Conservation (phyloP, 2,797 vertebrate species). For the Psittacula echo region DNA sequence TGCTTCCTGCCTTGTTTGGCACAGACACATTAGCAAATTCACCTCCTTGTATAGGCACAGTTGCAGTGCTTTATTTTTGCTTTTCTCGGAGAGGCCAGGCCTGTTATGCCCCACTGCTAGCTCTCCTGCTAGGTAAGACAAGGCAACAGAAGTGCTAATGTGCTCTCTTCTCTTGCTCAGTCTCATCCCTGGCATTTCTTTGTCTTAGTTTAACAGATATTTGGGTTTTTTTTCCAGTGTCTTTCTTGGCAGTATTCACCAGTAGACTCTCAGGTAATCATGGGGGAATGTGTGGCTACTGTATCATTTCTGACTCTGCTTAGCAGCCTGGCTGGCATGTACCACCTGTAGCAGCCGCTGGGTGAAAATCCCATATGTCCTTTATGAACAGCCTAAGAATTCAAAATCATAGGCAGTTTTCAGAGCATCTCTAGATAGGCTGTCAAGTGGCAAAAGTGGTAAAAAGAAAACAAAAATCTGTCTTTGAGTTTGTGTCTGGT, state of each 20-base stretch:
- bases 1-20: background rate
- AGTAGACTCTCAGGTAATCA: background rate
- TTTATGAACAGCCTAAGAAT: background rate
- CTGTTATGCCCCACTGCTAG: background rate
- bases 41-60: background rate
- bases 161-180: background rate
- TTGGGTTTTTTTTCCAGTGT: rapidly evolving
- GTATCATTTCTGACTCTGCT: background rate
- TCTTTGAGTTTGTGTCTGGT: background rate
- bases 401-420: background rate
- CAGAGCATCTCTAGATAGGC: background rate
- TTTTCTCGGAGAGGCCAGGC: background rate
- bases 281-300: background rate
- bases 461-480: background rate
- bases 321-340: background rate
- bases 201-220: background rate
- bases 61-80: background rate
- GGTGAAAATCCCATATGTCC: background rate
- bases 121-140: background rate
- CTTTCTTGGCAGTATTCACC: background rate
- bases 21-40: background rate
- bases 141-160: background rate
- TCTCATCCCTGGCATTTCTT: background rate
- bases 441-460: background rate
- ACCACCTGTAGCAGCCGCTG: background rate